Conservation (phyloP, 1,140 invertebrate genomes). For the Popillia japonica region DNA sequence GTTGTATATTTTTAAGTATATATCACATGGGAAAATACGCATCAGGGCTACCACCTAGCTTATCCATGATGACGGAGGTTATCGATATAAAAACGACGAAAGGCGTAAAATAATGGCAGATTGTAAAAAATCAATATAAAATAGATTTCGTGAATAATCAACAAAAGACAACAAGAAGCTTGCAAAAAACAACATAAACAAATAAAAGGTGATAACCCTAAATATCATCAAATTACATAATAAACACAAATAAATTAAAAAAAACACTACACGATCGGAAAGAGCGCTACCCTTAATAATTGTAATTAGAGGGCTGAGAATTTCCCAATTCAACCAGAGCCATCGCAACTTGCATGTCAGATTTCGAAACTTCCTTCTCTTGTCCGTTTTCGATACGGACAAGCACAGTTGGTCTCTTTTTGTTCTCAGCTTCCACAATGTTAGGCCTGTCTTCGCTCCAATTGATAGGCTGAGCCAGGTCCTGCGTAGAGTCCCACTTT, state of each 20-base stretch:
- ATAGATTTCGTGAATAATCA: too few species aligned
- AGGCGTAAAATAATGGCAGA: too few species aligned
- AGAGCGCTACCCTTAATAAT: slow-evolving; percentile 20
- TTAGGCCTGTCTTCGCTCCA: slow-evolving; percentile 52
- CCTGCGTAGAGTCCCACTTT: slow-evolving; percentile 59
- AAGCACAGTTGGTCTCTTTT: slow-evolving; percentile 66
- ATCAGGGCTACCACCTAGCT: neutral
- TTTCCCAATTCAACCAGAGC: slow-evolving; percentile 71
- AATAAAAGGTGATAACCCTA: neutral
- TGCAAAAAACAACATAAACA: neutral
- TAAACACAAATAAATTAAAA: neutral
- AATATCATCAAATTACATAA: neutral
- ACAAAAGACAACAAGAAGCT: neutral
- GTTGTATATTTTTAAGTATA: slow-evolving; percentile 1
- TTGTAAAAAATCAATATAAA: too few species aligned
- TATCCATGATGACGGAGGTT: neutral
- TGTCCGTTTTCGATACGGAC: slow-evolving; percentile 62
- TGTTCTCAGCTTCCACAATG: slow-evolving; percentile 59
- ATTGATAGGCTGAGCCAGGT: slow-evolving; percentile 61
- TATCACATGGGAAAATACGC: neutral
- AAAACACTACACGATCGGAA: neutral
- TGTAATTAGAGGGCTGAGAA: slow-evolving; percentile 40
- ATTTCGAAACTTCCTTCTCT: slow-evolving; percentile 55
- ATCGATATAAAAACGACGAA: too few species aligned
- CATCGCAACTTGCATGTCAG: slow-evolving; percentile 66